These are phyloP conservation scores for Acrocephalus scirpaceus DNA, from an alignment of 2,797 vertebrate genomes.

Conservation along the genomic window DNA sequence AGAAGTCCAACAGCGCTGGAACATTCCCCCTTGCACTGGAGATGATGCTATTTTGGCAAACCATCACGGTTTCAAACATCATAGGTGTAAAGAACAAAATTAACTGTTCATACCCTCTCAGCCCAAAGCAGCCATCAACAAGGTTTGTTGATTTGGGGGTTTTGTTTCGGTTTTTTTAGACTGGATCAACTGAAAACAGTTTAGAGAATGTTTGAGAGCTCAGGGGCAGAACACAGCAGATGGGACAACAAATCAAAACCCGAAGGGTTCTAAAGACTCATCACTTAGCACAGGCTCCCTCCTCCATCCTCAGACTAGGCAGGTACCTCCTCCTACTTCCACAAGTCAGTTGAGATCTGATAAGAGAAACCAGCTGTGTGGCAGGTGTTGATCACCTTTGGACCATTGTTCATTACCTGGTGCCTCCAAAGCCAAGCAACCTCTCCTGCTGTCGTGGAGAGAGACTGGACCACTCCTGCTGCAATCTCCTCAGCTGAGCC, in stretches of 20 bases:
- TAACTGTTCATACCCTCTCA: neutral
- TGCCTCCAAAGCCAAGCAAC: neutral
- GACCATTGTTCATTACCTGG: neutral
- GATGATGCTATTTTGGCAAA: neutral
- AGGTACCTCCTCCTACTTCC: neutral
- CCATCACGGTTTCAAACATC: neutral
- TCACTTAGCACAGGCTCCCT: neutral
- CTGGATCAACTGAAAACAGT: neutral
- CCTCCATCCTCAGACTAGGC: neutral
- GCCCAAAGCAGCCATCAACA: neutral
- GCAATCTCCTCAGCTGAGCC: neutral
- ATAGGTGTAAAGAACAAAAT: neutral
- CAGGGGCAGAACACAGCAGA: neutral
- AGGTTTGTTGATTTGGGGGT: neutral
- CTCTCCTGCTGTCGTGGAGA: neutral
- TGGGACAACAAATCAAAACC: neutral
- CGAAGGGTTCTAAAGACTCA: neutral
- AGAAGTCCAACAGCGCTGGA: neutral
- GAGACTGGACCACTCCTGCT: neutral
- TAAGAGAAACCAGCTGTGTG: neutral
- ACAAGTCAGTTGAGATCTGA: neutral
- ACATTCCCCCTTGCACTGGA: neutral
- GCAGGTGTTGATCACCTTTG: neutral
- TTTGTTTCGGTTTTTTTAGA: neutral
- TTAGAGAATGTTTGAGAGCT: neutral